Evolutionary conservation across 1,140 invertebrate species (phyloP).

Genomic region (Tribolium castaneum): DNA sequence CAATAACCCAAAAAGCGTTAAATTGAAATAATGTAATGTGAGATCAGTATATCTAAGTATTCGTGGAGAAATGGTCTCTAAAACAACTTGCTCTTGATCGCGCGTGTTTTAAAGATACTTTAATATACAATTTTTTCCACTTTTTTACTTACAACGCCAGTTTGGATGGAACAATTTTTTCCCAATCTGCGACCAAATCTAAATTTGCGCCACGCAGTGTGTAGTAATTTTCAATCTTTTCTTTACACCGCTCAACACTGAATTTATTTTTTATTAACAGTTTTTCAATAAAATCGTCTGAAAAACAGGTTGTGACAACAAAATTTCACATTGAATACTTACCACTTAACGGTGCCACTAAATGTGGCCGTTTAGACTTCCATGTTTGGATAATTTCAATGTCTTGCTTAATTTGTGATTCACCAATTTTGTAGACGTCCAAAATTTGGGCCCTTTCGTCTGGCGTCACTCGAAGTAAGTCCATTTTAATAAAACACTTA

Average conservation of each 20-base stretch:
- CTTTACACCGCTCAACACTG: slow-evolving; percentile 23
- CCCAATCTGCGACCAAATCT: background rate
- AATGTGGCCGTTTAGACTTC: slow-evolving; percentile 5
- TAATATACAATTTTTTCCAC: too few relatives aligned
- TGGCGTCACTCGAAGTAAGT: background rate
- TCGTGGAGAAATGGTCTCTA: too few relatives aligned
- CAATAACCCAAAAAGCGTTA: too few relatives aligned
- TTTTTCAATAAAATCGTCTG: slow-evolving; percentile 35
- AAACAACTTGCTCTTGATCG: too few relatives aligned
- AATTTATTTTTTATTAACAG: slow-evolving; percentile 37
- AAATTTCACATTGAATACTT: background rate
- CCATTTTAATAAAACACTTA: background rate
- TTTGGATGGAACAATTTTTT: slow-evolving; percentile 31
- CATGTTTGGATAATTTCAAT: background rate
- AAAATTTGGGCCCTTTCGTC: background rate
- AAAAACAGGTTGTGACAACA: background rate
- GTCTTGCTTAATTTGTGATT: background rate
- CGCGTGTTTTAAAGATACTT: too few relatives aligned
- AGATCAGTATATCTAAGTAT: too few relatives aligned
- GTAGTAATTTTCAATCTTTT: slow-evolving; percentile 37
- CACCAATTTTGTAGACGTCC: background rate
- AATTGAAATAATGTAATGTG: too few relatives aligned
- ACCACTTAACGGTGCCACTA: background rate
- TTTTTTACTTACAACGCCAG: background rate
- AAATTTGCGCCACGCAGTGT: background rate